Evolutionary conservation across 2,888 invertebrate genomes (phyloP).

Genomic region (Cosmia pyralina): DNA sequence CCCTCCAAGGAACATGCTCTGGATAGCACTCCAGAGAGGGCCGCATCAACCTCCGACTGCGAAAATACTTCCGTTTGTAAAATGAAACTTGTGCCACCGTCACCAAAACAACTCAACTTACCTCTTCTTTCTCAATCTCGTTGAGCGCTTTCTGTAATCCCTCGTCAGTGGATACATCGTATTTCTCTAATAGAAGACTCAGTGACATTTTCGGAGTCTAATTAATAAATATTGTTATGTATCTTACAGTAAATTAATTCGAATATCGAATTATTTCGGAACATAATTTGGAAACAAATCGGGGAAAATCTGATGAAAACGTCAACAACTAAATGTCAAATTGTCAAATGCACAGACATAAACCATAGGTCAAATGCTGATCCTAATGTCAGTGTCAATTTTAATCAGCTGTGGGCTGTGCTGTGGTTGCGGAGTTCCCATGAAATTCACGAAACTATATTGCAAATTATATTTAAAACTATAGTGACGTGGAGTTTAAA

Average conservation of each 20-base stretch:
- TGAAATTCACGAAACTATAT: neutral
- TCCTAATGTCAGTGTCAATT: slow-evolving; percentile 20
- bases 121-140: slow-evolving; percentile 91
- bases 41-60: slow-evolving; percentile 93
- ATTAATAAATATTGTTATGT: slow-evolving; percentile 5
- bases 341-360: too few species aligned
- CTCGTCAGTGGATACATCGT: slow-evolving; percentile 89
- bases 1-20: slow-evolving; percentile 94
- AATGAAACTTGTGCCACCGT: slow-evolving; percentile 57
- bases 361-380: too few species aligned
- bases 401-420: slow-evolving; percentile 24
- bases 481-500: neutral
- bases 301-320: slow-evolving; percentile 5
- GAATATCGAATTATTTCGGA: slow-evolving; percentile 8
- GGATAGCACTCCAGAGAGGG: slow-evolving; percentile 93
- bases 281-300: slow-evolving; percentile 35
- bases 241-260: neutral
- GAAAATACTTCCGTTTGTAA: slow-evolving; percentile 54
- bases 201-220: slow-evolving; percentile 73
- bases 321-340: slow-evolving; percentile 49
- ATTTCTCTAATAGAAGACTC: slow-evolving; percentile 83
- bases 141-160: slow-evolving; percentile 90
- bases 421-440: neutral
- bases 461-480: neutral
- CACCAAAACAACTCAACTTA: slow-evolving; percentile 70